These are phyloP conservation scores for Uromys caudimaculatus DNA, from an alignment of 2,797 vertebrate species.

Conservation along the genomic window DNA sequence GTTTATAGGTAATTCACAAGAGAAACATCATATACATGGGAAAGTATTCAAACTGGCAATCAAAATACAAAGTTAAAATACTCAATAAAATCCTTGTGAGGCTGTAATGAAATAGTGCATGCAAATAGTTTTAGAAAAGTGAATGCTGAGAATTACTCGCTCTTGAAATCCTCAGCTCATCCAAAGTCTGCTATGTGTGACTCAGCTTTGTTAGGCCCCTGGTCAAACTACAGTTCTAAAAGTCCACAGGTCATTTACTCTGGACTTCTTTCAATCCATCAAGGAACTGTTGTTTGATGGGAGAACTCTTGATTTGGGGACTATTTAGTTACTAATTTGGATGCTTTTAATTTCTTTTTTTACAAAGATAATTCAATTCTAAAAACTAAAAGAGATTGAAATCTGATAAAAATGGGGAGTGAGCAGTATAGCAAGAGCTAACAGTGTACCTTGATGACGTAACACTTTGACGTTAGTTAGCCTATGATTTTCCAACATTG, in stretches of 20 bases:
- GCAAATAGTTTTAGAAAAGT: neutral
- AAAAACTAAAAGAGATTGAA: neutral
- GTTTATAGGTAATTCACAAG: neutral
- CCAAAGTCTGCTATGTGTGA: neutral
- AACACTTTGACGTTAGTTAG: constrained; percentile 26
- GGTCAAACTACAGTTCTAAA: neutral
- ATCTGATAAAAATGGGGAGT: neutral
- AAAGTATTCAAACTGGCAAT: constrained; percentile 31
- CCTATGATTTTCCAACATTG: neutral
- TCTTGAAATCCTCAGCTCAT: neutral
- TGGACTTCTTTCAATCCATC: neutral
- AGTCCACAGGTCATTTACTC: neutral
- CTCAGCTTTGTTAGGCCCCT: neutral
- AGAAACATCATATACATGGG: neutral
- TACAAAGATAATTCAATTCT: constrained; percentile 38
- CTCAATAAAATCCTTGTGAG: neutral
- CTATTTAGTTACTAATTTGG: neutral
- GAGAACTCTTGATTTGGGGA: neutral
- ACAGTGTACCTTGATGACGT: neutral
- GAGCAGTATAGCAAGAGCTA: neutral
- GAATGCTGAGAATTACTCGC: neutral
- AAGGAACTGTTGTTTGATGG: neutral
- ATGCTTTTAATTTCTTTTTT: neutral
- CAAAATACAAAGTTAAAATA: constrained; percentile 23
- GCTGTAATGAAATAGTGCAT: neutral